Conservation (phyloP, 2,888 invertebrate species). For the Drepana falcataria region DNA sequence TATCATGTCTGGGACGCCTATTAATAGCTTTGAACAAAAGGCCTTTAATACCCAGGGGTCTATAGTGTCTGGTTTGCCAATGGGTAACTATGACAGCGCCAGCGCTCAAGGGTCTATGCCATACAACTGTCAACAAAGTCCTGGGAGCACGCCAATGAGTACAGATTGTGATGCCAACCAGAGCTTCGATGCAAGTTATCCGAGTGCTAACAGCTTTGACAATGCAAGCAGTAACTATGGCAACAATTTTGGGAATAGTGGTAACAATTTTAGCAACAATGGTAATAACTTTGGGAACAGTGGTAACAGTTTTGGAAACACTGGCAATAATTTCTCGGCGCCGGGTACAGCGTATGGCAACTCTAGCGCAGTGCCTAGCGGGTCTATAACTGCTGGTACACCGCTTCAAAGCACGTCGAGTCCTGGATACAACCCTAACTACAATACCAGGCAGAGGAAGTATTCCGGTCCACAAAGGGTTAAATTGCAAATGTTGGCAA, state of each 20-base stretch:
- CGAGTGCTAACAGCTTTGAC: background rate
- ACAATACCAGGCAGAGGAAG: constrained; percentile 65
- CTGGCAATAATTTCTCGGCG: constrained; percentile 15
- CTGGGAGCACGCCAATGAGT: constrained; percentile 16
- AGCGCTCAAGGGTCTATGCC: constrained; percentile 15
- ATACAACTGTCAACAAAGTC: constrained; percentile 8
- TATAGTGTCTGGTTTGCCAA: constrained; percentile 30
- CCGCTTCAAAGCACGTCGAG: constrained; percentile 21
- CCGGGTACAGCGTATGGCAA: constrained; percentile 9
- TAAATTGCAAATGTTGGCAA: constrained; percentile 75
- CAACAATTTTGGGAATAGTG: background rate
- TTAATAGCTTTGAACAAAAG: constrained; percentile 5
- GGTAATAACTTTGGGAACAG: background rate
- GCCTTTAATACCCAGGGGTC: constrained; percentile 18
- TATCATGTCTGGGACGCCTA: constrained; percentile 24
- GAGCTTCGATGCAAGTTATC: background rate
- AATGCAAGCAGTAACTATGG: background rate
- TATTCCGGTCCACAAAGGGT: constrained; percentile 77
- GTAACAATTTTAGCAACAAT: background rate
- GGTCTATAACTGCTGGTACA: constrained; percentile 48
- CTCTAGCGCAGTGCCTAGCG: constrained; percentile 10
- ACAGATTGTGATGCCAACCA: constrained; percentile 7
- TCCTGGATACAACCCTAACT: constrained; percentile 29
- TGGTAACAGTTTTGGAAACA: background rate
- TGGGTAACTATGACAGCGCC: constrained; percentile 7